Percentiles rank a stretch among this genome's conserved stretches.
Conservation (phyloP, 2,888 invertebrate species). For the Gonocerus acuteangulatus region DNA sequence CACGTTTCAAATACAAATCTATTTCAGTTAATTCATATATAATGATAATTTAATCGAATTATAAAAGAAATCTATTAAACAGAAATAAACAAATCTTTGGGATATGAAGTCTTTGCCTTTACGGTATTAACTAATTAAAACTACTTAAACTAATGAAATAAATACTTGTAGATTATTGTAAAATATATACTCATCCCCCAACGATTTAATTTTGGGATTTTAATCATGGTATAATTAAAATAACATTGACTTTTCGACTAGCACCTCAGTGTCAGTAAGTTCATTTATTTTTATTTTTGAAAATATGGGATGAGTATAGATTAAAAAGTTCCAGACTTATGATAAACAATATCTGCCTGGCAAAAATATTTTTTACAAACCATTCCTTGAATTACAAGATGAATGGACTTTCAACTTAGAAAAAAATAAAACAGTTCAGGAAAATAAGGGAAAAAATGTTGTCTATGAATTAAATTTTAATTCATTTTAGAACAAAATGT, state of each 20-base stretch:
- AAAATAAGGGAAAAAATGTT: background rate
- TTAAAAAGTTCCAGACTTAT: background rate
- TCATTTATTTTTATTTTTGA: background rate
- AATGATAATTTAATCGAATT: conserved; percentile 21
- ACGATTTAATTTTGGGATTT: conserved; percentile 17
- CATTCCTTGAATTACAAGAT: background rate
- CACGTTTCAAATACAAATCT: conserved; percentile 18
- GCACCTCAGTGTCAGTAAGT: no score
- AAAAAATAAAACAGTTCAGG: no score
- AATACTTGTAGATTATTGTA: conserved; percentile 26
- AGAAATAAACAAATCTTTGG: conserved; percentile 30
- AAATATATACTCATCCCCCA: conserved; percentile 28
- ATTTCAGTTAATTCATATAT: conserved; percentile 24
- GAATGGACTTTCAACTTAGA: background rate
- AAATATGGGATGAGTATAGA: conserved; percentile 21
- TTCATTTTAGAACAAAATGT: background rate
- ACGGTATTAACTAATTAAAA: conserved; percentile 24
- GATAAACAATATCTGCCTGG: background rate
- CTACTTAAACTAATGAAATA: conserved; percentile 26
- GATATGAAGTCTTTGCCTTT: conserved; percentile 32
- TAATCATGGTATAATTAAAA: conserved; percentile 21
- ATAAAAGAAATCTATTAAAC: conserved; percentile 22
- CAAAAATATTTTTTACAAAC: background rate
- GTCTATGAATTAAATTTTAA: background rate
- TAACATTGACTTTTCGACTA: conserved; percentile 16